Percentiles rank a stretch among this genome's conserved stretches.
These are phyloP conservation scores for Tringa solitaria DNA, from an alignment of 2,113 vertebrate genomes.

Conservation along the genomic window DNA sequence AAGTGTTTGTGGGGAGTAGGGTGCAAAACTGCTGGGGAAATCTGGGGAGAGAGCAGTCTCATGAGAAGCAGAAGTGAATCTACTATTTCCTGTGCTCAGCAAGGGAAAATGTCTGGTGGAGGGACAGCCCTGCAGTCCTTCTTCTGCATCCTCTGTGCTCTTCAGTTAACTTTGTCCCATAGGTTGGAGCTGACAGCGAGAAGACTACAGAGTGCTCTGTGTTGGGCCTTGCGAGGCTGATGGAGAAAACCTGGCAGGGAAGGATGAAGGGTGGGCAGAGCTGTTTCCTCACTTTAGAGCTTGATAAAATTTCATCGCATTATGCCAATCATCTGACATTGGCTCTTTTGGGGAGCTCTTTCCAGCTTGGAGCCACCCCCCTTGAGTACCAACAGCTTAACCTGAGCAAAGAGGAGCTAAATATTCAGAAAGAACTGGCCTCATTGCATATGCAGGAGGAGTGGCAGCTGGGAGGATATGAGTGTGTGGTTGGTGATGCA, in stretches of 20 bases:
- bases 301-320: not conserved
- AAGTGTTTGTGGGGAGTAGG: not conserved
- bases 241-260: not conserved
- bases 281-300: not conserved
- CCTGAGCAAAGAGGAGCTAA: not conserved
- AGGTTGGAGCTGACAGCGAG: not conserved
- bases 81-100: conserved; percentile 15
- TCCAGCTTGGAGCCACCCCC: not conserved
- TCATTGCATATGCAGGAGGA: not conserved
- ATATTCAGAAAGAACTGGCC: not conserved
- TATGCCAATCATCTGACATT: not conserved
- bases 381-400: not conserved
- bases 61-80: conserved; percentile 62
- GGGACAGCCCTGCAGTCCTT: not conserved
- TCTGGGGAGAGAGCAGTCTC: not conserved
- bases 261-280: not conserved
- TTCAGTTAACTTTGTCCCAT: not conserved
- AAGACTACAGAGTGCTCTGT: not conserved
- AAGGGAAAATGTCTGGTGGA: not conserved
- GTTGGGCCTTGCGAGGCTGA: not conserved
- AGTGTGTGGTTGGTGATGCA: not conserved
- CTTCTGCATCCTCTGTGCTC: not conserved
- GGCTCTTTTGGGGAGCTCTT: not conserved
- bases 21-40: not conserved
- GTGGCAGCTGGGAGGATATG: not conserved